phyloP scores from a whole-genome alignment of 1,140 invertebrate genomes.

The Cyrtorhinus lividipennis region DNA sequence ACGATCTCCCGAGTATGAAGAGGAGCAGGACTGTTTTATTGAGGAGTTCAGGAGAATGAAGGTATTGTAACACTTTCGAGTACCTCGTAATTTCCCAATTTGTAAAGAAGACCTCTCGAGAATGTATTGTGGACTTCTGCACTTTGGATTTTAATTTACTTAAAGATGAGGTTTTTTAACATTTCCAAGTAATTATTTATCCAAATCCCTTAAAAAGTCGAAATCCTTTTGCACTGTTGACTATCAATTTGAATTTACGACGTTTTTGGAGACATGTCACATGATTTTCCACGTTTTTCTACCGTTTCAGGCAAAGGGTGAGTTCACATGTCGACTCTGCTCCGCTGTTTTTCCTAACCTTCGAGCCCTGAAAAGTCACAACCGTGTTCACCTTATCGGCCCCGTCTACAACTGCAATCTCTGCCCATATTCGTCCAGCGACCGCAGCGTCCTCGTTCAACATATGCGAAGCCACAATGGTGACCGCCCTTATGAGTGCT shows the following conservation, averaged over 20 bases:
- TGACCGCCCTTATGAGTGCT: constrained; percentile 85
- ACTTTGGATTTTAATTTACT: no score
- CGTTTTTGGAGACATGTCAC: no score
- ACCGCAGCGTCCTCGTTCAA: constrained; percentile 76
- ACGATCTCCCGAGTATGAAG: constrained; percentile 34
- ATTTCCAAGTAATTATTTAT: no score
- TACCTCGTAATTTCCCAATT: no score
- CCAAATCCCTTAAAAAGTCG: no score
- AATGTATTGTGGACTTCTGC: no score
- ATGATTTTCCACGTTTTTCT: no score
- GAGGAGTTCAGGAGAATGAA: constrained; percentile 73
- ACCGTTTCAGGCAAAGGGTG: constrained; percentile 42
- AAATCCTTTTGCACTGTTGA: no score
- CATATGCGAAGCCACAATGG: constrained; percentile 90
- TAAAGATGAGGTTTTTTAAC: no score
- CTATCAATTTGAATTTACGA: no score
- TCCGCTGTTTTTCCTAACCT: constrained; percentile 70
- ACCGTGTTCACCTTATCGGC: constrained; percentile 48
- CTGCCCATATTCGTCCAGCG: constrained; percentile 75
- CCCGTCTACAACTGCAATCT: constrained; percentile 73
- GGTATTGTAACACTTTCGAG: no score
- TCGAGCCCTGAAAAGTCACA: constrained; percentile 79
- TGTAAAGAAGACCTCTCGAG: no score
- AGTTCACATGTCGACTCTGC: constrained; percentile 79
- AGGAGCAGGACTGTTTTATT: constrained; percentile 63